A percentile compares a stretch with the other conserved stretches of the same genome.
Evolutionary conservation across 2,888 invertebrate genomes (phyloP).

Genomic region (Ctenicera cuprea): DNA sequence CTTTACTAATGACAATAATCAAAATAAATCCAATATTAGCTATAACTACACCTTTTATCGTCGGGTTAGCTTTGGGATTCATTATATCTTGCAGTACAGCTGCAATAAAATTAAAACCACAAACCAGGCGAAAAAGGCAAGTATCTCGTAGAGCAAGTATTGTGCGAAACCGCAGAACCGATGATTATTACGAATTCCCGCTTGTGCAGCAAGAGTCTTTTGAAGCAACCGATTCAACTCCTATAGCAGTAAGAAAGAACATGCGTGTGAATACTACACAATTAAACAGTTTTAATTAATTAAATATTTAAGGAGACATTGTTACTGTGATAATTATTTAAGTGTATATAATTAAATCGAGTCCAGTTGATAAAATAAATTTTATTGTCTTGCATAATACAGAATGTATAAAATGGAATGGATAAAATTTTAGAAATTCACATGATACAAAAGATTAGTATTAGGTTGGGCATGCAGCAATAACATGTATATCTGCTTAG

Average conservation of each 20-base stretch:
- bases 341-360: not conserved
- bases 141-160: conserved; percentile 38
- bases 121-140: conserved; percentile 13
- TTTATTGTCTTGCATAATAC: conserved; percentile 36
- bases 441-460: conserved; percentile 34
- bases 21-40: conserved; percentile 56
- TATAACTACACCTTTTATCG: conserved; percentile 34
- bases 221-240: conserved; percentile 48
- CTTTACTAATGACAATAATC: conserved; percentile 54
- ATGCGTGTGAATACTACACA: not conserved
- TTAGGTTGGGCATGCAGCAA: conserved; percentile 4
- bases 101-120: conserved; percentile 12
- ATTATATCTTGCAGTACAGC: conserved; percentile 46
- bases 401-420: conserved; percentile 53
- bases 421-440: conserved; percentile 37
- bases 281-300: not conserved
- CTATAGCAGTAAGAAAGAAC: conserved; percentile 42
- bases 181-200: conserved; percentile 10
- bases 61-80: conserved; percentile 48
- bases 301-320: not conserved
- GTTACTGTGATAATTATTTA: conserved; percentile 21
- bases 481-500: conserved; percentile 8
- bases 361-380: conserved; percentile 19
- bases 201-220: conserved; percentile 17
- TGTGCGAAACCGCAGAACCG: conserved; percentile 25